Evolutionary conservation across 2,888 invertebrate genomes (phyloP).

Genomic region (Drosophila infuscata): DNA sequence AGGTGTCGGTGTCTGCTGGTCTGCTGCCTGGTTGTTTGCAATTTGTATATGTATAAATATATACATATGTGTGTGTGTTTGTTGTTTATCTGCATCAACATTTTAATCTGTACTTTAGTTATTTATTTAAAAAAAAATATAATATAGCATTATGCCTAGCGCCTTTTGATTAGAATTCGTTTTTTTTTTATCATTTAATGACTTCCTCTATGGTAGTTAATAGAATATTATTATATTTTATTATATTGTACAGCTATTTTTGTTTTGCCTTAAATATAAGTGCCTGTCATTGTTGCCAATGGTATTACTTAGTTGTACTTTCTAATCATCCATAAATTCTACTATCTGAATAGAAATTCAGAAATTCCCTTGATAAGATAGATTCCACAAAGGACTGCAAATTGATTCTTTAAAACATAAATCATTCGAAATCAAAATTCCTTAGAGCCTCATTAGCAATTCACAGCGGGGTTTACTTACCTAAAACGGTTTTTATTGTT

Average conservation of each 20-base stretch:
- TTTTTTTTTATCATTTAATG: slow-evolving; percentile 58
- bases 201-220: slow-evolving; percentile 58
- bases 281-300: slow-evolving; percentile 2
- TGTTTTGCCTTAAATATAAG: background rate
- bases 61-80: background rate
- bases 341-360: slow-evolving; percentile 11
- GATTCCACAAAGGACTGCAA: slow-evolving; percentile 36
- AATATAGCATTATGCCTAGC: slow-evolving; percentile 58
- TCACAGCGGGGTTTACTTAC: slow-evolving; percentile 44
- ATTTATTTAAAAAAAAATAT: slow-evolving; percentile 44
- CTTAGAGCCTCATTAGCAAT: slow-evolving; percentile 34
- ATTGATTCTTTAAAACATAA: slow-evolving; percentile 23
- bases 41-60: slow-evolving; percentile 11
- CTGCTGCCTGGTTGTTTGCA: slow-evolving; percentile 43
- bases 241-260: background rate
- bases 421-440: slow-evolving; percentile 18
- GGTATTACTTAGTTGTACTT: slow-evolving; percentile 13
- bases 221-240: background rate
- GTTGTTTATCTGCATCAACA: slow-evolving; percentile 71
- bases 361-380: slow-evolving; percentile 20
- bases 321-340: slow-evolving; percentile 34
- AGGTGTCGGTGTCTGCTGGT: slow-evolving; percentile 63
- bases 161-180: slow-evolving; percentile 55
- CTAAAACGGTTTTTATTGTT: slow-evolving; percentile 37
- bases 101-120: slow-evolving; percentile 73